These are phyloP conservation scores for Proisotoma minuta DNA, from an alignment of 2,888 invertebrate species.

Conservation along the genomic window DNA sequence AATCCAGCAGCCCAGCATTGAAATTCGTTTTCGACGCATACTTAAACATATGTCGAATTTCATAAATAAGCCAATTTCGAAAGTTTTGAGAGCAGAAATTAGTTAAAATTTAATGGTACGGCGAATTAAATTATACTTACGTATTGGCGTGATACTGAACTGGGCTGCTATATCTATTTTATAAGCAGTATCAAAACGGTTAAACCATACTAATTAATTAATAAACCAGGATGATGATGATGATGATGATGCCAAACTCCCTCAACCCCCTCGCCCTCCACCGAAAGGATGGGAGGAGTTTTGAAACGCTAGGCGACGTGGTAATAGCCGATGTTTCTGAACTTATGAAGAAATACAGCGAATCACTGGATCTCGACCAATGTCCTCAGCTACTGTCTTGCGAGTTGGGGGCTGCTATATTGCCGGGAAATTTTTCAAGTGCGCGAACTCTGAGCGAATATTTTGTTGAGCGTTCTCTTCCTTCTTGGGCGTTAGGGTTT, in stretches of 20 bases:
- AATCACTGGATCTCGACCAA: constrained; percentile 43
- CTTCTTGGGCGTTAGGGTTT: constrained; percentile 31
- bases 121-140: no score
- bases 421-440: constrained; percentile 26
- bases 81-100: no score
- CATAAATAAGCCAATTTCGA: no score
- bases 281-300: constrained; percentile 19
- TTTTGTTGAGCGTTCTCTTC: constrained; percentile 39
- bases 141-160: no score
- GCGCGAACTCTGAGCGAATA: constrained; percentile 38
- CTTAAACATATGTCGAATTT: no score
- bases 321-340: constrained; percentile 28
- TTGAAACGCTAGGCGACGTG: constrained; percentile 33
- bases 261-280: constrained; percentile 12
- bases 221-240: constrained; percentile 25
- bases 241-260: constrained; percentile 34
- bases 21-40: neutral
- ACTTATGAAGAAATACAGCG: constrained; percentile 34
- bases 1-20: neutral
- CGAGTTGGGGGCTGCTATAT: constrained; percentile 34
- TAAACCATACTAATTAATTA: no score
- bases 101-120: no score
- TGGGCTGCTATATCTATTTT: no score
- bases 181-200: no score
- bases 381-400: constrained; percentile 43